Percentiles rank a stretch among this genome's conserved stretches.
Conservation (phyloP, 2,888 invertebrate genomes). For the Halictus ligatus region DNA sequence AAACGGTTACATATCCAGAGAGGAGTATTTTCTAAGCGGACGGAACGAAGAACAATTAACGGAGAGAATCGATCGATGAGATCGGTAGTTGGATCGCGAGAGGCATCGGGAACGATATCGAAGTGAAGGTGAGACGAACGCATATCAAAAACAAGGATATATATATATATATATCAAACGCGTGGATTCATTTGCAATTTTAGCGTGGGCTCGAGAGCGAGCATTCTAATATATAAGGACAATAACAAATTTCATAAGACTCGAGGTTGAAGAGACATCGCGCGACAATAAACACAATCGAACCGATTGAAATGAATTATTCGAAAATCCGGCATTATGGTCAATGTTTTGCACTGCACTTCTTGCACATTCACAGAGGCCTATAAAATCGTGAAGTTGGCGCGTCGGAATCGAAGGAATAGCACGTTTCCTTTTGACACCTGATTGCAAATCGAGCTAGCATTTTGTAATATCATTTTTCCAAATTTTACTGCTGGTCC, state of each 20-base stretch:
- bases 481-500: background rate
- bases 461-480: background rate
- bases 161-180: constrained; percentile 24
- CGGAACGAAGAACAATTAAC: background rate
- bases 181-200: constrained; percentile 43
- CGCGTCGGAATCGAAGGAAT: constrained; percentile 55
- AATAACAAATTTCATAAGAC: constrained; percentile 53
- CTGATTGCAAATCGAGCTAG: background rate
- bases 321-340: constrained; percentile 63
- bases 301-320: constrained; percentile 49
- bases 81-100: constrained; percentile 61
- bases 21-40: constrained; percentile 23
- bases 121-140: constrained; percentile 23
- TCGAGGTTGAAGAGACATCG: constrained; percentile 22
- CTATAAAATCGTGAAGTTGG: constrained; percentile 48
- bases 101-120: constrained; percentile 9
- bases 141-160: constrained; percentile 41
- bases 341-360: constrained; percentile 69
- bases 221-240: constrained; percentile 56
- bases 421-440: constrained; percentile 30
- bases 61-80: constrained; percentile 61
- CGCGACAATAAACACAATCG: constrained; percentile 68
- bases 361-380: constrained; percentile 70
- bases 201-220: constrained; percentile 40
- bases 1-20: constrained; percentile 34